phyloP scores from a whole-genome alignment of 2,888 invertebrate genomes.

The Meiosimyza platycephala region DNA sequence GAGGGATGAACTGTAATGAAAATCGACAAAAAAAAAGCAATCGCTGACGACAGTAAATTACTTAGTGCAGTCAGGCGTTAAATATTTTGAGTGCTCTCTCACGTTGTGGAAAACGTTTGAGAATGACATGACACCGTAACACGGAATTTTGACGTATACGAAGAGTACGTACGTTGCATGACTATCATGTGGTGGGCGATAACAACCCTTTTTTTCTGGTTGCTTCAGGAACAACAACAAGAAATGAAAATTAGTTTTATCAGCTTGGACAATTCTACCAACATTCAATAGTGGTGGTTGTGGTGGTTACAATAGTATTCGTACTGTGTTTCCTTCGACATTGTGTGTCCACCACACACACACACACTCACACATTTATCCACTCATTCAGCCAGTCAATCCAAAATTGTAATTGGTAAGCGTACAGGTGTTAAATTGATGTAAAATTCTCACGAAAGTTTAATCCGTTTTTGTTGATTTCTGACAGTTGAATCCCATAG shows the following conservation, averaged over 20 bases:
- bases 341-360: neutral
- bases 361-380: neutral
- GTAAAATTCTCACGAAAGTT: slow-evolving; percentile 64
- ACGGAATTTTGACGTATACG: slow-evolving; percentile 10
- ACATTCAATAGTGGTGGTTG: neutral
- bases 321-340: neutral
- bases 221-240: neutral
- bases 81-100: slow-evolving; percentile 63
- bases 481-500: slow-evolving; percentile 9
- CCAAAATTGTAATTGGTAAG: slow-evolving; percentile 33
- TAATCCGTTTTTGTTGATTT: slow-evolving; percentile 57
- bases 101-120: slow-evolving; percentile 45
- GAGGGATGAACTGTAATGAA: neutral
- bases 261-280: neutral
- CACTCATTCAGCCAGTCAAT: neutral
- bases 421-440: slow-evolving; percentile 62
- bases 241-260: slow-evolving; percentile 33
- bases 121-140: neutral
- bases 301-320: neutral
- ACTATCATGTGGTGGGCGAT: slow-evolving; percentile 2
- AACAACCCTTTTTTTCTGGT: slow-evolving; percentile 17
- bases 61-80: slow-evolving; percentile 53
- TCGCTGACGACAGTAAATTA: slow-evolving; percentile 27
- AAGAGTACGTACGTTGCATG: neutral
- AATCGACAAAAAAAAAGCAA: neutral